Conservation (phyloP, 2,888 invertebrate genomes). For the Tenthredo mesomela region DNA sequence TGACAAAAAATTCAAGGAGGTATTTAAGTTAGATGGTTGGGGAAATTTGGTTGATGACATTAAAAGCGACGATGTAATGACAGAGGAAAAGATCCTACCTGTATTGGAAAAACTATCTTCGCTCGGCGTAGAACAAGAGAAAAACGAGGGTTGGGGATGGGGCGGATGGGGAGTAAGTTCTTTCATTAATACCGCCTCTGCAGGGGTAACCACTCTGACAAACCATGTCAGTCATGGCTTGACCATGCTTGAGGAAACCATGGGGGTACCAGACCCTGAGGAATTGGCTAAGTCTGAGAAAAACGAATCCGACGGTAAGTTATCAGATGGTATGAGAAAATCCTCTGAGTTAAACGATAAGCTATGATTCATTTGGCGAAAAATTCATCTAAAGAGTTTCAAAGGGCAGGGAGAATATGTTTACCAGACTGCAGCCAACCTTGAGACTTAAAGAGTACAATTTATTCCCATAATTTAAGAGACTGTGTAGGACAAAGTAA, state of each 20-base stretch:
- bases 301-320: conserved; percentile 43
- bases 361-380: neutral
- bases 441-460: conserved; percentile 45
- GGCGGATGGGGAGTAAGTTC: conserved; percentile 89
- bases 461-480: conserved; percentile 49
- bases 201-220: conserved; percentile 88
- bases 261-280: conserved; percentile 91
- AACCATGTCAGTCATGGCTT: conserved; percentile 91
- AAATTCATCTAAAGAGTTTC: neutral
- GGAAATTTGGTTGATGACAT: conserved; percentile 71
- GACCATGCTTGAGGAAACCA: conserved; percentile 88
- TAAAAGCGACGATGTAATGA: conserved; percentile 72
- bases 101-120: conserved; percentile 74
- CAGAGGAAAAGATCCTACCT: conserved; percentile 66
- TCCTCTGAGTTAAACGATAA: neutral
- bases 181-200: conserved; percentile 87
- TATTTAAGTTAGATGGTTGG: conserved; percentile 77
- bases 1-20: conserved; percentile 72
- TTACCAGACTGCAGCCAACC: conserved; percentile 53
- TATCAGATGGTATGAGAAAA: neutral
- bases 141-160: conserved; percentile 80
- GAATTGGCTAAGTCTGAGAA: conserved; percentile 82
- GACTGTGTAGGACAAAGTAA: conserved; percentile 58
- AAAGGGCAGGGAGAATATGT: conserved; percentile 15
- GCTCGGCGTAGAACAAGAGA: conserved; percentile 63